phyloP scores from a whole-genome alignment of 2,113 vertebrate species.

The Silurus meridionalis region DNA sequence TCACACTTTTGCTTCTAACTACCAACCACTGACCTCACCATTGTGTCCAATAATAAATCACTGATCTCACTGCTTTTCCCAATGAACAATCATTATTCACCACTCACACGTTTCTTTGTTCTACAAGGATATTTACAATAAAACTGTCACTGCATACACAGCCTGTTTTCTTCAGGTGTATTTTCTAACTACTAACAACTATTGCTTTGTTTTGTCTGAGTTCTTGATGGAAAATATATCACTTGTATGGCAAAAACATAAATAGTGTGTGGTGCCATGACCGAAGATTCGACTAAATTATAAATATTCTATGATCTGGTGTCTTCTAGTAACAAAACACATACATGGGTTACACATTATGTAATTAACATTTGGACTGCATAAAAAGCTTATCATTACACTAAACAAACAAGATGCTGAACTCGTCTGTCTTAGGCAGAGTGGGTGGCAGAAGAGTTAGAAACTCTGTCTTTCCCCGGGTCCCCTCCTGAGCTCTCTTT shows the following conservation, averaged over 20 bases:
- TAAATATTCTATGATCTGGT: not conserved
- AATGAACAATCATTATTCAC: not conserved
- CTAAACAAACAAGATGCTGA: not conserved
- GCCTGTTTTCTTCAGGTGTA: not conserved
- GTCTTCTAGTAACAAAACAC: not conserved
- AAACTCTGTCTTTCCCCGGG: conserved; percentile 13
- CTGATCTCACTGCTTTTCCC: not conserved
- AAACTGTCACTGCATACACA: too few species aligned
- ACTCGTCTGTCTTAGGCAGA: conserved; percentile 1
- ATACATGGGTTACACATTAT: not conserved
- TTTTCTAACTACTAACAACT: not conserved
- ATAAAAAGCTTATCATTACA: not conserved
- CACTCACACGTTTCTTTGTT: not conserved
- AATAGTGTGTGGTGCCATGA: not conserved
- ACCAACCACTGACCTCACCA: not conserved
- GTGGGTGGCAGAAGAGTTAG: conserved; percentile 12
- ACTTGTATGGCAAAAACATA: not conserved
- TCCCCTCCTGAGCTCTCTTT: conserved; percentile 13
- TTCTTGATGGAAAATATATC: not conserved
- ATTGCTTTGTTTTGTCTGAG: not conserved
- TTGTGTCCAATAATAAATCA: not conserved
- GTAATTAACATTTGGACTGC: not conserved
- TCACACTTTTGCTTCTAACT: not conserved
- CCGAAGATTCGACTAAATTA: not conserved
- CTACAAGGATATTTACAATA: not conserved